Evolutionary conservation across 2,888 invertebrate species (phyloP), one percentile per base, ranked within the genome.

Genomic region (Ernsta delagoae): DNA sequence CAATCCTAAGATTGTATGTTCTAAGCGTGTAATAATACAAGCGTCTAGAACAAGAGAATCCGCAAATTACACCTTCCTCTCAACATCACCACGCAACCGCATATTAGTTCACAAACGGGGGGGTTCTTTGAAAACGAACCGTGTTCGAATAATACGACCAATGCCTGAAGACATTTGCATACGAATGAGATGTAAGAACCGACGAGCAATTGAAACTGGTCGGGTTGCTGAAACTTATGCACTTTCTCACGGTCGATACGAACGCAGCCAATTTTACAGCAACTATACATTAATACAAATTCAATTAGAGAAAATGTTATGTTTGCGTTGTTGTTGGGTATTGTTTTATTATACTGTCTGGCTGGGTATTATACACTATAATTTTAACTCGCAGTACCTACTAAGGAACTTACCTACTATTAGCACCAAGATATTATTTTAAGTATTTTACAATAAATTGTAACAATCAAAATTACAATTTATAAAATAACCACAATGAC

Each of bases 201-300:
- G 70, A 71, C 43, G 77, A 79, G 72, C 79, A 81, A 83, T 79
- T 80, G 80, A 80, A 78, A 74, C 73, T 83, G 80, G 79, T 80
- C 81, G 80, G 77, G 77, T 80, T 82, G 80, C 80, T 74, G 70
- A 75, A 75, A 70, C 79, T 78, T 81, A 80, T 86, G 86, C 85
- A 83, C 80, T 88, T 86, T 92, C 91, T 89, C 90, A 90, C 90
- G 90, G 81, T 84, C 80, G 77, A 79, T 81, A 79, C 82, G 81
- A 85, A 86, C 86, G 83, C 85, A 89, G 83, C 86, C 88, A 91
- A 91, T 92, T 90, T 90, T 89, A 87, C 84, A 83, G 84, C 81
- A 83, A 81, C 83, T 82, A 82, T 86, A 89, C 88, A 90, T 89
- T 89, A 89, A 88, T 86, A 90, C 87, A 86, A 88, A 90, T 91